Base-by-base conservation (phyloP, 2,113 vertebrate genomes). In the Sapajus apella region DNA sequence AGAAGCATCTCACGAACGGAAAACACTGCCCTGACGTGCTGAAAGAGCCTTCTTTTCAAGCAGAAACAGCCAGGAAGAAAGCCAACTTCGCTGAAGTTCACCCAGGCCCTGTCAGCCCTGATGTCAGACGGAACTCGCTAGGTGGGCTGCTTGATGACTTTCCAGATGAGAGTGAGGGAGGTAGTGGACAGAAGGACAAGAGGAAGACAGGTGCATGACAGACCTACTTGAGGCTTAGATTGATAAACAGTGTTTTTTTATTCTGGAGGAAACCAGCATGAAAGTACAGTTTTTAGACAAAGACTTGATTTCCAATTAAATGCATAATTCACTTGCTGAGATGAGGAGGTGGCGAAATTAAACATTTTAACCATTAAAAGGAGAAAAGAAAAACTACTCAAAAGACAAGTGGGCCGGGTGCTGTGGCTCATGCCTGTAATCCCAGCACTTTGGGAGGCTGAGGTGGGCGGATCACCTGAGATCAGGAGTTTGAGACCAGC, bases 11-110 rank as follows among this genome's bases (percentile, higher is more conserved):
- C 92, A 73, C 75, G 87, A 21, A 77, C 81, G 14, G 14, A 7
- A 52, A 68, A n/a, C 68, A 83, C 90, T 85, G 75, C 94, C 82
- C 73, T 85, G 82, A 93, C 94, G 91, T 96, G 85, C 70, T 73
- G 27, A 37, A 21, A 86, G 47, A 70, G 27, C 21, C 9, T 90
- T 84, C 55, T 77, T 81, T 91, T 47, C 61, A 43, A 91, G 72
- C 43, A 72, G 32, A 55, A 75, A 64, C 58, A 87, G 81, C 81
- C 40, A 21, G 23, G 47, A 47, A 80, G 50, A 61, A 85, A 55
- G 50, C 61, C 37, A 18, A 14, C 2, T 0, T 16, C 20, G 43
- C 27, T 40, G 8, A 58, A 32, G 64, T 81, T 30, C 9, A 52
- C 75, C 52, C 25, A 6, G 47, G 21, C n/a, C 66, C 27, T 72